Evolutionary conservation across 1,140 invertebrate species (phyloP), one percentile per base, ranked within the genome.

Genomic region (Chymomyza costata): DNA sequence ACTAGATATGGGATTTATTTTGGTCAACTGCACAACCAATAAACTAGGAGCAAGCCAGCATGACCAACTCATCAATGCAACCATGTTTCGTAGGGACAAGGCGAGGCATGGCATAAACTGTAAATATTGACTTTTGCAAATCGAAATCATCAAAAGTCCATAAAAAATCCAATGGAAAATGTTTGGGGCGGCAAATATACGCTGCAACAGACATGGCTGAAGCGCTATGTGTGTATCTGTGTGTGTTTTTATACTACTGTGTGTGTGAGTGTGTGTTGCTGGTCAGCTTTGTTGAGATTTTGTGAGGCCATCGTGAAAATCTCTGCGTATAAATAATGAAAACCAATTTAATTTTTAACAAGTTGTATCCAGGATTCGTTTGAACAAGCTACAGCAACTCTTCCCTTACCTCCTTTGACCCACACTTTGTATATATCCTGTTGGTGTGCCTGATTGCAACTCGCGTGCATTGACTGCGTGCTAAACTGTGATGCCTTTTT

Each of bases 11-110:
- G 73, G 73, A 80, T 78, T 78, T 78, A 78, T 74, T 78, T 78
- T 78, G 71, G 71, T 67, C 71, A 78, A 67, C 71, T 78, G 71
- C 71, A 78, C 73, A 80, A 67, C 73, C 73, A 78, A 78, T 78
- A 78, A 78, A 80, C 66, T 71, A 39, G 64, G 48, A 54, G 43
- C 45, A 49, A 46, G 35, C 38, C 18, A n/a, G n/a, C n/a, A n/a
- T n/a, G n/a, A n/a, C n/a, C n/a, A n/a, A n/a, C n/a, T n/a, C n/a
- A n/a, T n/a, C n/a, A n/a, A n/a, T n/a, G n/a, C n/a, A n/a, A n/a
- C n/a, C n/a, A n/a, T n/a, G n/a, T n/a, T n/a, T n/a, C n/a, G n/a
- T 71, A 39, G 64, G 48, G 51, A 43, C 45, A 49, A 46, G 35
- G 34, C 18, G 16, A 14, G 35, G 38, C n/a, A 17, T 19, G 32